Base-by-base conservation (phyloP, 2,888 invertebrate genomes). In the Fragum fragum region DNA sequence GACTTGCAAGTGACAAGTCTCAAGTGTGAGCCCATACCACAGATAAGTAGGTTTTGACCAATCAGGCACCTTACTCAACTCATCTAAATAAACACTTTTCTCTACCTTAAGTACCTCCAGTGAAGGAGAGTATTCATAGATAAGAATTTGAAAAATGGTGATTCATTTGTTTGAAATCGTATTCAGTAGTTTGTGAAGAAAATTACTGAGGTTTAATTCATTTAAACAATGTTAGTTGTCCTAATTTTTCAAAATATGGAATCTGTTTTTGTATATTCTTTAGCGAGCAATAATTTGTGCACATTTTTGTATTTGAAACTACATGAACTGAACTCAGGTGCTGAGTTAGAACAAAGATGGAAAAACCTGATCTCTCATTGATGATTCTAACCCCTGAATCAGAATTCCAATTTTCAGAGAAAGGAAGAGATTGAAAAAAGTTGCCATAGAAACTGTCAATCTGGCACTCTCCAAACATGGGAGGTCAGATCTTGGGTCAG, bases 401-500 rank as follows among this genome's bases (percentile, higher is more conserved):
- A 47, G 47, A 47, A 47, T 47, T 47, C 47, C n/a, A 1, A 18
- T 61, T 61, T 61, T 7, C 32, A 61, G n/a, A 18, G 32, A 18
- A 26, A 26, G 6, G 28, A 32, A 32, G 32, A 32, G 18, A 32
- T 32, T 18, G 61, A 32, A 36, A 32, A 63, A 66, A 21, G 66
- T 66, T 66, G n/a, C 66, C 66, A 66, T 42, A 36, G 66, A 16
- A 66, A 66, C 66, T 66, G 66, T 66, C 66, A 66, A 66, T 32
- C n/a, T 21, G 66, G 66, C 36, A n/a, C 36, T 42, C 23, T 42
- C 66, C 66, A 66, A 66, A 66, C 66, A 66, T 66, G 66, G 66
- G 36, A 66, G 66, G 39, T 21, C 66, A 66, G 36, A 66, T 36
- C 14, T 21, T n/a, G 42, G 66, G 66, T 66, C 66, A 66, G 21